Evolutionary conservation across 53 echinoderm and acorn worm species (phyloP).

Genomic region (Arbacia lixula): DNA sequence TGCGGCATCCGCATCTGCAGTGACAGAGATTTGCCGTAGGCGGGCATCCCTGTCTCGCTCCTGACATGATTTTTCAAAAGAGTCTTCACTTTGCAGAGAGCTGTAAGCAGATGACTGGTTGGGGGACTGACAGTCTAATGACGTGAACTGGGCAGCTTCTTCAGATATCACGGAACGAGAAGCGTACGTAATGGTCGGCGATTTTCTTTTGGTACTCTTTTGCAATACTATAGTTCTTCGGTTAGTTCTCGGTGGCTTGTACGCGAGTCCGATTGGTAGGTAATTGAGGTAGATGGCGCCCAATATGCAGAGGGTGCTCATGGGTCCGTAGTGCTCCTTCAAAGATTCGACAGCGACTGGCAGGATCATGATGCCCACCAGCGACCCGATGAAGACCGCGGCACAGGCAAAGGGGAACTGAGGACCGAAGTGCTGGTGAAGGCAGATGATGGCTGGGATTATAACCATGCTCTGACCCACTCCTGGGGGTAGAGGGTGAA

Average conservation of each 20-base stretch:
- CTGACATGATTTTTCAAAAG: too few species aligned
- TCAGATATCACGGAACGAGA: too few species aligned
- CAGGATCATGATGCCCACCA: background rate
- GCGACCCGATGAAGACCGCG: slow-evolving; percentile 12
- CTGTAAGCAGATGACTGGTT: too few species aligned
- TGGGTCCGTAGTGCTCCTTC: background rate
- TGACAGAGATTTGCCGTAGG: too few species aligned
- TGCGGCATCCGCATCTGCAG: too few species aligned
- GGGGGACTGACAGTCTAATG: too few species aligned
- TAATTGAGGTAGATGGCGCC: slow-evolving; percentile 20
- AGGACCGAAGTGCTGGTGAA: slow-evolving; percentile 17
- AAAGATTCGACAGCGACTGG: slow-evolving; percentile 7
- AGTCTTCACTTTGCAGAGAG: too few species aligned
- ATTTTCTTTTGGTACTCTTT: too few species aligned
- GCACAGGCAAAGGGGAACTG: slow-evolving; percentile 14
- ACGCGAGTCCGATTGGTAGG: slow-evolving; percentile 24
- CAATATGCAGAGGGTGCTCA: background rate
- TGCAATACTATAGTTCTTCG: too few species aligned
- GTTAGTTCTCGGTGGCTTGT: slow-evolving; percentile 21
- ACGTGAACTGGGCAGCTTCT: too few species aligned
- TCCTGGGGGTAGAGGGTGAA: slow-evolving; percentile 1
- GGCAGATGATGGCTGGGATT: background rate
- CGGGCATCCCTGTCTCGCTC: too few species aligned
- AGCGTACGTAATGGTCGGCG: too few species aligned
- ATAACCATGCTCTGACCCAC: slow-evolving; percentile 7